phyloP scores from a whole-genome alignment of 2,797 vertebrate species.

The Neoniphon sammara region DNA sequence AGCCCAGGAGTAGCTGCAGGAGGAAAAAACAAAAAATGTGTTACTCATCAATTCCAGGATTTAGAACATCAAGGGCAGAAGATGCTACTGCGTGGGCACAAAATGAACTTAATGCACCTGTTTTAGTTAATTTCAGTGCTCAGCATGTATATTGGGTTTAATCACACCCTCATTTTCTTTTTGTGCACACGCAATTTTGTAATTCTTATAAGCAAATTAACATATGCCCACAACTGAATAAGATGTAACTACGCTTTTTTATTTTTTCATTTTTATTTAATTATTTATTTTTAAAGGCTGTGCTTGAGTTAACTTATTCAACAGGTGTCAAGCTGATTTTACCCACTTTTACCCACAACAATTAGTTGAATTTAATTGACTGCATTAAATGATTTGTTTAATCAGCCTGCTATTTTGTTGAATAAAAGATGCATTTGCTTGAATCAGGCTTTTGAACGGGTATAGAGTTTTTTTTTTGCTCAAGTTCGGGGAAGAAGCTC shows the following conservation, averaged over 20 bases:
- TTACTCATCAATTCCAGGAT: conserved; percentile 46
- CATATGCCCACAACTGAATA: too few species aligned
- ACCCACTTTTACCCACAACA: neutral
- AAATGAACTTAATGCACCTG: conserved; percentile 16
- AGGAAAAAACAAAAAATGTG: conserved; percentile 4
- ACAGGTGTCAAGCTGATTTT: neutral
- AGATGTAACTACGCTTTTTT: too few species aligned
- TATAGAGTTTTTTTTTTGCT: too few species aligned
- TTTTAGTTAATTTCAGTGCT: conserved; percentile 35
- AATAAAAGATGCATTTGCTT: too few species aligned
- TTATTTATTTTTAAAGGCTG: neutral
- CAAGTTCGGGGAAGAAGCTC: neutral
- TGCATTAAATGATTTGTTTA: too few species aligned
- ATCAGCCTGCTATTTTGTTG: too few species aligned
- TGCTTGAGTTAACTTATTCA: neutral
- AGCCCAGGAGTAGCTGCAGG: conserved; percentile 32
- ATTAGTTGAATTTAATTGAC: neutral
- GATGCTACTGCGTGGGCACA: conserved; percentile 22
- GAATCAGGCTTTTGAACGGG: too few species aligned
- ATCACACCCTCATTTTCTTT: conserved; percentile 9
- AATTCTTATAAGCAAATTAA: conserved; percentile 22
- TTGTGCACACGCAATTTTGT: conserved; percentile 9
- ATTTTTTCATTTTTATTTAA: too few species aligned
- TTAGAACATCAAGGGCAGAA: conserved; percentile 49
- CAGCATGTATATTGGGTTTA: conserved; percentile 8